Conservation (phyloP, 2,113 vertebrate species). For the Mastomys coucha region DNA sequence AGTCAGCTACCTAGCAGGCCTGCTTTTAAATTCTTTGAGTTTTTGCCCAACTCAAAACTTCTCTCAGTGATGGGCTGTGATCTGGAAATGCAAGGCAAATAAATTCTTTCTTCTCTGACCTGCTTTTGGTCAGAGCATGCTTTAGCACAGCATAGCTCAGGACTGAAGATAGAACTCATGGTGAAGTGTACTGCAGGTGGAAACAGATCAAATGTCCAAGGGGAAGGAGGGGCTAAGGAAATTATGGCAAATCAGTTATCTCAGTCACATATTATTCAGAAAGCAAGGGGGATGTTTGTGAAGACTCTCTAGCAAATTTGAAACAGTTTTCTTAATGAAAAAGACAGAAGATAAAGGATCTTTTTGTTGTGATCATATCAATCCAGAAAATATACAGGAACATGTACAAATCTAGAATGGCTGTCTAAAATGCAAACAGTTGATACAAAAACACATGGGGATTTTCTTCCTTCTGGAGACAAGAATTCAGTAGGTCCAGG, state of each 20-base stretch:
- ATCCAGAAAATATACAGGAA: background rate
- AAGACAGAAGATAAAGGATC: background rate
- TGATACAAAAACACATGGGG: background rate
- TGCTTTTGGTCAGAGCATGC: background rate
- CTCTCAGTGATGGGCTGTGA: background rate
- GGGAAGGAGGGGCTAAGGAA: background rate
- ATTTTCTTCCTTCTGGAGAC: background rate
- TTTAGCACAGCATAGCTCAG: background rate
- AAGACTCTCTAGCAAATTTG: background rate
- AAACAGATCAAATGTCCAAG: background rate
- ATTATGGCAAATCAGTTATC: background rate
- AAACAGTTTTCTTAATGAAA: background rate
- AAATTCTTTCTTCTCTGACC: background rate
- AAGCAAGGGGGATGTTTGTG: background rate
- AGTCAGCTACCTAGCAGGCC: background rate
- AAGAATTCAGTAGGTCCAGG: background rate
- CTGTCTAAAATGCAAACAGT: background rate
- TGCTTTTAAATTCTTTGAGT: background rate
- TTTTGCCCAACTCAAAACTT: background rate
- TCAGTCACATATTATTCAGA: background rate
- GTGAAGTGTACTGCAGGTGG: too few relatives aligned
- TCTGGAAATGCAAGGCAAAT: background rate
- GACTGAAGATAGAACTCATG: background rate
- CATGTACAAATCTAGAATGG: background rate
- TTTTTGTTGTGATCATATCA: background rate